Evolutionary conservation across 2,797 vertebrate species (phyloP), one percentile per base, ranked within the genome.

Genomic region (Rhynchonycteris naso): DNA sequence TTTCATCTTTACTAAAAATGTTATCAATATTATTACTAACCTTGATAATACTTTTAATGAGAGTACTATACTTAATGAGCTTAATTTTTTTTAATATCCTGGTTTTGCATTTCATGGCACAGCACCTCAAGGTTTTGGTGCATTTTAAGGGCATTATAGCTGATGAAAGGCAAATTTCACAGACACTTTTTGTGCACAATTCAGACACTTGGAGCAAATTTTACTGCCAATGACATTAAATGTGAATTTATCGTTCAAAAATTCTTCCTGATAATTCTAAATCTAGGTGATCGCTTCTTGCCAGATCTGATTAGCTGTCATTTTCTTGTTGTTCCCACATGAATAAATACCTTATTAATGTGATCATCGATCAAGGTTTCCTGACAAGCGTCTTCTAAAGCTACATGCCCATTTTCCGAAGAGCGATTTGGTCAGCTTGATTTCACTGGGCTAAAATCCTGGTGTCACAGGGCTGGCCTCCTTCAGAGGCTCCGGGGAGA

Each of bases 311-410:
- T 13, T 1, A 9, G 38, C 47, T 24, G 13, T n/a, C 78, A 26
- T 9, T 38, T 22, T 11, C 16, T 71, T 50, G 50, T 13, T 5
- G 1, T 4, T 47, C 54, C 54, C n/a, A 5, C 0, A 6, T 12
- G 5, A 18, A 13, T 0, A 0, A 18, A 13, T 0, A 0, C 10
- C 0, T 0, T 9, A 30, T 7, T 1, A 14, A 10, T 6, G 7
- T 1, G 2, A 30, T 21, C 56, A 7, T 30, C 22, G 0, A 5
- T 2, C 33, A 8, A 24, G 38, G 28, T 11, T 35, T 26, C 63
- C 1, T 18, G 63, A 35, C 19, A n/a, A 59, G 35, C 14, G 7
- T 19, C 33, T 28, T 33, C 21, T n/a, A 50, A 68, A 79, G 38
- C 35, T 19, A 14, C 30, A 0, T 30, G 11, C 5, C 28, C 7